Conservation (phyloP, 2,888 invertebrate genomes). For the Scaptomyza polygonia region DNA sequence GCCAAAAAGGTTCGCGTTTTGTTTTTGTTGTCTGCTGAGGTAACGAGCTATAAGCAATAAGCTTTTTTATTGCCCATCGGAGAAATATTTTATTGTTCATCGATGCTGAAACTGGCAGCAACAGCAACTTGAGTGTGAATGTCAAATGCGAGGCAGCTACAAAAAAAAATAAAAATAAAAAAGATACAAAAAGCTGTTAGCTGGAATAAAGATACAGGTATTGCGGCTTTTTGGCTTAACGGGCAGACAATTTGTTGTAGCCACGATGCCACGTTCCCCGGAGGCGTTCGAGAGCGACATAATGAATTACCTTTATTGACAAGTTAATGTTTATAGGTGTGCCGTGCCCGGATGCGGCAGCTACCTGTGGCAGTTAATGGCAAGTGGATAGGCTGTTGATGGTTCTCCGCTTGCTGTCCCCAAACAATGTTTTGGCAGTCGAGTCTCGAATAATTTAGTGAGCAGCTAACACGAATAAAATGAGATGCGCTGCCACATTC, state of each 20-base stretch:
- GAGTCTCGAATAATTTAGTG: constrained; percentile 75
- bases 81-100: constrained; percentile 78
- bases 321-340: constrained; percentile 84
- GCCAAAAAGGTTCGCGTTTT: constrained; percentile 37
- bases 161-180: constrained; percentile 24
- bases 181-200: constrained; percentile 26
- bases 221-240: constrained; percentile 32
- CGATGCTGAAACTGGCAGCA: constrained; percentile 44
- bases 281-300: constrained; percentile 82
- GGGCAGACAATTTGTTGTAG: constrained; percentile 67
- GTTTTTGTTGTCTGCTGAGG: constrained; percentile 28
- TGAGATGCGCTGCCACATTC: constrained; percentile 62
- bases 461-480: constrained; percentile 45
- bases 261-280: constrained; percentile 61
- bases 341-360: constrained; percentile 38
- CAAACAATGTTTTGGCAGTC: constrained; percentile 57
- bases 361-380: constrained; percentile 60
- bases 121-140: constrained; percentile 54
- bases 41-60: constrained; percentile 49
- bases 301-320: constrained; percentile 85
- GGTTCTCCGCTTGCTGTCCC: constrained; percentile 58
- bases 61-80: constrained; percentile 76
- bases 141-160: constrained; percentile 42
- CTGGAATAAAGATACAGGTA: constrained; percentile 5
- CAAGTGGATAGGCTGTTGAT: constrained; percentile 78